Base-by-base conservation (phyloP, 2,888 invertebrate species). In the Hirtodrosophila histrioides region DNA sequence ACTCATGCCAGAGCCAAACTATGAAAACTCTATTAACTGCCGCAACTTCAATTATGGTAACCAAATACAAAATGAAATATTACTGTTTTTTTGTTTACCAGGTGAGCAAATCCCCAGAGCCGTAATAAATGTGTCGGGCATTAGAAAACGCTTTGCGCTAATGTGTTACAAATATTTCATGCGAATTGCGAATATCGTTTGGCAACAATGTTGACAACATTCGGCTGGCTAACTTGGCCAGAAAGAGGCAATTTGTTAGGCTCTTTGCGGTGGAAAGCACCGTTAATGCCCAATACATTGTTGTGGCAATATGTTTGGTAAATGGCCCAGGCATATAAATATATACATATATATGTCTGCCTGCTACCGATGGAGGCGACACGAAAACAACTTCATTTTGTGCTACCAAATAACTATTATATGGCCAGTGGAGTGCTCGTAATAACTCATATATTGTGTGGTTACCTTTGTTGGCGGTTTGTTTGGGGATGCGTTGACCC, bases 141-240 rank as follows among this genome's bases (percentile, higher is more conserved):
- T 84, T 84, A 84, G 82, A 81, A 84, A 84, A 65, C 85, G 83
- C 66, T 86, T 86, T 86, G 75, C 85, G 67, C 70, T 84, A 84
- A 84, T 84, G 83, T 82, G 86, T 79, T 86, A 86, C 85, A 84
- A 81, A 84, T 84, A 86, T 84, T 84, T 84, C 86, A 84, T 81
- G 43, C 57, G 51, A 61, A 61, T 17, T 67, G 33, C 43, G 62
- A 53, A 70, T 67, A 67, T 70, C 17, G 51, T 49, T 49, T 35
- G 62, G 48, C 45, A 50, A 71, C 68, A 75, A 69, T 75, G 76
- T 51, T 65, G 58, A 46, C 41, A 64, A 46, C 53, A 44, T 43
- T 51, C 48, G 48, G 37, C 17, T 24, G 48, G 37, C 17, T 24
- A n/a, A 27, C 9, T 29, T 12, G 44, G 24, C 35, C 3, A 9